These are phyloP conservation scores for Zygaena filipendulae DNA, from an alignment of 2,888 invertebrate species.

Conservation along the genomic window DNA sequence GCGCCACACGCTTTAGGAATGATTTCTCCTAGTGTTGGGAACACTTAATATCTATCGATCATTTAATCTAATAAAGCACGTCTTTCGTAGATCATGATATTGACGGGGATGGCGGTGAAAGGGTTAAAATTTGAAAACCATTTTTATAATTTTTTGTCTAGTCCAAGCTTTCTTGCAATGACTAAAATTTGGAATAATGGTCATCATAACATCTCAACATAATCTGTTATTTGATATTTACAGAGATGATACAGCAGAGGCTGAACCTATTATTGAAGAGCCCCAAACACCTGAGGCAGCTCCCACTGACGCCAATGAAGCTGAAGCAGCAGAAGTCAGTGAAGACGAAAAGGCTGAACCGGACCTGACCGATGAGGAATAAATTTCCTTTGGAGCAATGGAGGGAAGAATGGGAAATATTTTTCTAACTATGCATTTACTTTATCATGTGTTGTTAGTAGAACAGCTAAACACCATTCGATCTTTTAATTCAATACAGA, in stretches of 20 bases:
- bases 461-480: conserved; percentile 38
- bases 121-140: no score
- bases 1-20: no score
- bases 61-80: no score
- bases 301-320: conserved; percentile 15
- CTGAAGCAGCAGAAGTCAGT: conserved; percentile 40
- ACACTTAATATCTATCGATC: no score
- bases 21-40: no score
- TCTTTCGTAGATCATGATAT: no score
- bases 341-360: conserved; percentile 61
- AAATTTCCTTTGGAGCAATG: conserved; percentile 17
- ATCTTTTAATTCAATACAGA: conserved; percentile 24
- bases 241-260: conserved; percentile 44
- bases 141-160: no score
- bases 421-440: conserved; percentile 32
- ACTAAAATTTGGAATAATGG: no score
- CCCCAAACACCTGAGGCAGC: conserved; percentile 50
- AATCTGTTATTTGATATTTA: conserved; percentile 13
- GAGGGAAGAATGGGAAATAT: conserved; percentile 13
- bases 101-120: no score
- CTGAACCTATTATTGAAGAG: conserved; percentile 58
- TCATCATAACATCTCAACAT: no score
- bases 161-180: no score
- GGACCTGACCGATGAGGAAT: conserved; percentile 64
- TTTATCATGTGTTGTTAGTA: conserved; percentile 13